phyloP scores from a whole-genome alignment of 2,113 vertebrate genomes.

The Ageneiosus marmoratus region DNA sequence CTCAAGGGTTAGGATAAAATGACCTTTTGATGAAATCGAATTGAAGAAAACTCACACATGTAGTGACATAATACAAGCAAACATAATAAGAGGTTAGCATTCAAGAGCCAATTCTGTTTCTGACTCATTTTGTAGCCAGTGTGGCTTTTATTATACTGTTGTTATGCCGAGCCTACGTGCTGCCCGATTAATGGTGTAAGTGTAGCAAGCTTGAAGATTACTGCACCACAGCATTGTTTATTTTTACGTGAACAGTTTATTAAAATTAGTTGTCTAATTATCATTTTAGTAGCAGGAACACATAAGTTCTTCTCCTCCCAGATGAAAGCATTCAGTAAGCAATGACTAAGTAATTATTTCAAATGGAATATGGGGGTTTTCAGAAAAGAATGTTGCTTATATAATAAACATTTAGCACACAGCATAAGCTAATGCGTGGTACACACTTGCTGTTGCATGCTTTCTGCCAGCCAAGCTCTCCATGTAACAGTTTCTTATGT shows the following conservation, averaged over 20 bases:
- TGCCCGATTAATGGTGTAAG: not conserved
- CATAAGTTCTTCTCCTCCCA: not conserved
- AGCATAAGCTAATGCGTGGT: not conserved
- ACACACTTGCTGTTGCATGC: constrained; percentile 7
- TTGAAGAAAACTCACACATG: not conserved
- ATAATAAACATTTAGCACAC: not conserved
- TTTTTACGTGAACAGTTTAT: not conserved
- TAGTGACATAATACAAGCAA: not conserved
- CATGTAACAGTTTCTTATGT: constrained; percentile 30
- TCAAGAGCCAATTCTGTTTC: not conserved
- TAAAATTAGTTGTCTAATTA: not conserved
- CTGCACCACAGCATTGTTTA: not conserved
- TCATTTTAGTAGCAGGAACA: not conserved
- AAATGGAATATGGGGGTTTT: not conserved
- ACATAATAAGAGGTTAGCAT: not conserved
- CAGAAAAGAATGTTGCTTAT: not conserved
- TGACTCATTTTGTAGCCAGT: not conserved
- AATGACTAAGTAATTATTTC: not conserved
- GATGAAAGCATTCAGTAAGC: not conserved
- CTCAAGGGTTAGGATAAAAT: not conserved
- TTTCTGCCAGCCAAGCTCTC: not conserved
- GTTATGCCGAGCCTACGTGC: not conserved
- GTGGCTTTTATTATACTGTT: not conserved
- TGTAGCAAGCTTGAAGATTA: not conserved
- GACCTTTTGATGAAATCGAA: not conserved